Conservation (phyloP, 2,888 invertebrate species). For the Drosophila paranaensis region DNA sequence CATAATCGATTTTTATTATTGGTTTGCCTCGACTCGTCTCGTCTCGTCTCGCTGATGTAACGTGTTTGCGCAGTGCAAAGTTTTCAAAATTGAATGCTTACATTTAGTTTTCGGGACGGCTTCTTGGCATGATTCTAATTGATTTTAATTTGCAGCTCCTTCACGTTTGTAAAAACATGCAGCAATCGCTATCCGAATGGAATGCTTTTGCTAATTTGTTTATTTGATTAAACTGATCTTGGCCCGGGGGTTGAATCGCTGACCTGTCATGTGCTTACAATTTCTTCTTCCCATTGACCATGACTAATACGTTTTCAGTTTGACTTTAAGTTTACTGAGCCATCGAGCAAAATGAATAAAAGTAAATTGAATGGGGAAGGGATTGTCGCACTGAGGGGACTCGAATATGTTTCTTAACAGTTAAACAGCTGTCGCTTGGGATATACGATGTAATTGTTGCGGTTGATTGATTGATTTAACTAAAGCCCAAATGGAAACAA, state of each 20-base stretch:
- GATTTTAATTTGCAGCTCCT: conserved; percentile 47
- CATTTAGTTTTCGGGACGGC: conserved; percentile 36
- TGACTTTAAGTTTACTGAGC: background rate
- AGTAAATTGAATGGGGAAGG: background rate
- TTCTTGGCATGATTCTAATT: conserved; percentile 61
- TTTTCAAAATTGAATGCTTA: conserved; percentile 43
- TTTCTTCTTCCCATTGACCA: background rate
- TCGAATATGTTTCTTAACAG: background rate
- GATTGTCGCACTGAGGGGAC: background rate
- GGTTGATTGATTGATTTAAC: no score
- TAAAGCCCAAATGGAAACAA: no score
- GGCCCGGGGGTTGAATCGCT: conserved; percentile 32
- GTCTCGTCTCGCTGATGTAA: conserved; percentile 50
- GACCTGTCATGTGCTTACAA: conserved; percentile 28
- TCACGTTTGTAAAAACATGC: conserved; percentile 10
- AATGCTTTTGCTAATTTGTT: conserved; percentile 26
- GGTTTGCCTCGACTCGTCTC: conserved; percentile 22
- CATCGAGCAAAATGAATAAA: background rate
- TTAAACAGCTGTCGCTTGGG: no score
- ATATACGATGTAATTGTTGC: no score
- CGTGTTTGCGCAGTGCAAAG: conserved; percentile 56
- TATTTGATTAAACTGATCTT: conserved; percentile 55
- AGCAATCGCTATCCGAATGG: conserved; percentile 34
- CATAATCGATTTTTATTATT: conserved; percentile 27
- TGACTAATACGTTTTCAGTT: background rate